phyloP scores from a whole-genome alignment of 1,140 invertebrate species.

The Drosophila nigrodunni region DNA sequence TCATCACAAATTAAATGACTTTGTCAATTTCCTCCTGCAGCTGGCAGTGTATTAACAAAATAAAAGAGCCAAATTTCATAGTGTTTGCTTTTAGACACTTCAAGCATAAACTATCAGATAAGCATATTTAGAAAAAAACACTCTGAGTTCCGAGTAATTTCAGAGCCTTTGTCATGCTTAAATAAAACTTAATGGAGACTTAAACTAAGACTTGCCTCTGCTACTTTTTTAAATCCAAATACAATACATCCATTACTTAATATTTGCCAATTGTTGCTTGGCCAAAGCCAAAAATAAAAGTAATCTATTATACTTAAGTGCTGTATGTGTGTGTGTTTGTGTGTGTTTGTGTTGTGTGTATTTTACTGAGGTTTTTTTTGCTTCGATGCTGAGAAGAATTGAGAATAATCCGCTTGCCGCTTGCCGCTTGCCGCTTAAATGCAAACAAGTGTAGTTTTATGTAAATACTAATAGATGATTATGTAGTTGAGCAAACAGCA shows the following conservation, averaged over 20 bases:
- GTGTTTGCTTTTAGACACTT: constrained; percentile 26
- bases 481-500: constrained; percentile 81
- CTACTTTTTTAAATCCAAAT: constrained; percentile 3
- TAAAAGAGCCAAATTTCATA: constrained; percentile 8
- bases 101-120: constrained; percentile 34
- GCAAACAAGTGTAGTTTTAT: constrained; percentile 82
- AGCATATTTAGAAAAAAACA: constrained; percentile 5
- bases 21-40: not conserved
- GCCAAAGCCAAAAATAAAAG: constrained; percentile 24
- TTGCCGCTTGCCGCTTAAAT: constrained; percentile 71
- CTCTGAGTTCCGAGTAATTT: not conserved
- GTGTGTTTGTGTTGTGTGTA: constrained; percentile 4
- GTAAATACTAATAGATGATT: constrained; percentile 82
- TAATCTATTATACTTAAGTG: constrained; percentile 22
- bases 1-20: too few relatives aligned
- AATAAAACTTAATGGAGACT: constrained; percentile 36
- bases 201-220: constrained; percentile 27
- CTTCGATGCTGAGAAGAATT: constrained; percentile 16
- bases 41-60: constrained; percentile 1
- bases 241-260: constrained; percentile 63
- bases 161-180: not conserved
- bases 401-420: constrained; percentile 74
- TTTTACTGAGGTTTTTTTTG: constrained; percentile 13
- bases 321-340: constrained; percentile 10
- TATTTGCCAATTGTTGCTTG: constrained; percentile 44